Percentiles rank a stretch among this genome's conserved stretches.
These are phyloP conservation scores for Papilio machaon DNA, from an alignment of 1,140 invertebrate species.

Conservation along the genomic window DNA sequence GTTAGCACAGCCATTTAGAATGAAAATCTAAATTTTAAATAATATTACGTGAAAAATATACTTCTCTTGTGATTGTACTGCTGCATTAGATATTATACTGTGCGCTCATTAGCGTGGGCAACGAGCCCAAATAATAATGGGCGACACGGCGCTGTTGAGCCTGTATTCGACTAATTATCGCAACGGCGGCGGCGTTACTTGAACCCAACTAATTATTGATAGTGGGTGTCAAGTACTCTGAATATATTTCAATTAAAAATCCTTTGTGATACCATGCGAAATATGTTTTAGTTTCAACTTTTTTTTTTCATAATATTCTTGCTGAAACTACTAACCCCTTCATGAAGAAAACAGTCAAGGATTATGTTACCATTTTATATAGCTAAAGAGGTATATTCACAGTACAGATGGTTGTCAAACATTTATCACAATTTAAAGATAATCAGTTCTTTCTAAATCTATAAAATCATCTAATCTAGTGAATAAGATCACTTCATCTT, in stretches of 20 bases:
- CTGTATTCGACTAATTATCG: slow-evolving; percentile 29
- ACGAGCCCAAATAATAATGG: slow-evolving; percentile 35
- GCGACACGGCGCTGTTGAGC: slow-evolving; percentile 13
- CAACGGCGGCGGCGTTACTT: neutral
- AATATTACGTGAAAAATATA: neutral
- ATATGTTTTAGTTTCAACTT: neutral
- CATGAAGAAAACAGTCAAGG: no score
- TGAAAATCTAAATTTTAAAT: no score
- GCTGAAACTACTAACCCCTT: neutral
- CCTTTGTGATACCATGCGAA: neutral
- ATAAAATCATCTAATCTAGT: no score
- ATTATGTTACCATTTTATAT: no score
- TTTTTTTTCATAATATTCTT: neutral
- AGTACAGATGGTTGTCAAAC: no score
- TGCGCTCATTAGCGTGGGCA: slow-evolving; percentile 27
- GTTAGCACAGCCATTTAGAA: no score
- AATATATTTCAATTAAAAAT: slow-evolving; percentile 27
- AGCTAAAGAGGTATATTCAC: no score
- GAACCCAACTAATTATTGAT: slow-evolving; percentile 31
- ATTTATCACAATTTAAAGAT: no score
- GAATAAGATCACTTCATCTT: no score
- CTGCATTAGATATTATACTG: neutral
- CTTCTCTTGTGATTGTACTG: neutral
- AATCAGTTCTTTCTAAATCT: no score
- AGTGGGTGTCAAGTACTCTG: slow-evolving; percentile 2